Evolutionary conservation across 2,113 vertebrate species (phyloP).

Genomic region (Erinaceus europaeus): DNA sequence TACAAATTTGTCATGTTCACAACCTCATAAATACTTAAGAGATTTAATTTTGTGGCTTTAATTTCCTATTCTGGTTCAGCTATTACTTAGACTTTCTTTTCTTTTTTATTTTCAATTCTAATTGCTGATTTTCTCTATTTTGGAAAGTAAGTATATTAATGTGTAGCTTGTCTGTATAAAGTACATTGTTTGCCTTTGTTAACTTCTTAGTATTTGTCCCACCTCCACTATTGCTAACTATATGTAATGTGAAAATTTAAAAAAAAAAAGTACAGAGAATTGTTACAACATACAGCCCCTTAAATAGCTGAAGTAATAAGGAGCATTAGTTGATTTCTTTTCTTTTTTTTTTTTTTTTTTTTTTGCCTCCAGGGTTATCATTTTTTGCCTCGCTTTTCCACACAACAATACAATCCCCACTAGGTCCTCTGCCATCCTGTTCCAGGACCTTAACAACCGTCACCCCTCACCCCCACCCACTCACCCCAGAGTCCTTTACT

Average conservation of each 20-base stretch:
- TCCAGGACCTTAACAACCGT: too few species aligned
- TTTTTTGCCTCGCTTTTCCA: too few species aligned
- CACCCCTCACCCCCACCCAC: too few species aligned
- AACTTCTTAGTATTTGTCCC: neutral
- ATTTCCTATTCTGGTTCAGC: neutral
- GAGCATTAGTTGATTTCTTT: neutral
- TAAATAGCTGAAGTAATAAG: too few species aligned
- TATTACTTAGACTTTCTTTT: neutral
- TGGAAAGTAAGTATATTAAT: neutral
- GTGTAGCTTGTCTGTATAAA: neutral
- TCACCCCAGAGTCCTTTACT: too few species aligned
- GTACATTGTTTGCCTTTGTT: neutral
- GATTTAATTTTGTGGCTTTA: neutral
- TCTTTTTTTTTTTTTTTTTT: too few species aligned
- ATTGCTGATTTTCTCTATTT: neutral
- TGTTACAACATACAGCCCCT: too few species aligned
- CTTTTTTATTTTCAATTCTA: slow-evolving; percentile 6
- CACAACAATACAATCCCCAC: too few species aligned
- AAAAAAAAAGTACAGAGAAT: neutral
- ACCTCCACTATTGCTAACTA: neutral
- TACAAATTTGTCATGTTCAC: neutral
- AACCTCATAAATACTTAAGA: neutral
- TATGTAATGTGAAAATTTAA: neutral
- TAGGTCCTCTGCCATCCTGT: too few species aligned
- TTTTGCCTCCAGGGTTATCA: too few species aligned